These are phyloP conservation scores for Eolophus roseicapilla DNA, from an alignment of 2,113 vertebrate genomes.

Conservation along the genomic window DNA sequence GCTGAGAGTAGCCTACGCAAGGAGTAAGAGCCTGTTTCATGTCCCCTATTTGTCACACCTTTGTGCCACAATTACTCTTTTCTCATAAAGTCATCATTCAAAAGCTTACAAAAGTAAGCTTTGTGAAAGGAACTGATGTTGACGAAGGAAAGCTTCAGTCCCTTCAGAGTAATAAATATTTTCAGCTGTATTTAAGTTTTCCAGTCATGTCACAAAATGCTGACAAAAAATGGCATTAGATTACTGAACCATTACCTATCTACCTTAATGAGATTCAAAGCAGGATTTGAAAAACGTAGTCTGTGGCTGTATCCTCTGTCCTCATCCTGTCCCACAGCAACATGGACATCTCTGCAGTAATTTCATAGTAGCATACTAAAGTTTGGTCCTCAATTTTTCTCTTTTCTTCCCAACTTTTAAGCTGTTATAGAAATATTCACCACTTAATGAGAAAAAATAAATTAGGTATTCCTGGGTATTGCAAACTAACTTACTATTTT, in stretches of 20 bases:
- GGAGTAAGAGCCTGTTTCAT: not conserved
- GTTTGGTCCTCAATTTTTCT: not conserved
- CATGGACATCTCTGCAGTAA: not conserved
- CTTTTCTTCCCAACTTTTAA: not conserved
- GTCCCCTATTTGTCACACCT: not conserved
- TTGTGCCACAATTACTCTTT: not conserved
- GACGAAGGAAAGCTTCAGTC: not conserved
- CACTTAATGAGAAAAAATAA: not conserved
- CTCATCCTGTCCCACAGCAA: not conserved
- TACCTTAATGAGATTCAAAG: not conserved
- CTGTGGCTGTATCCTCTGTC: not conserved
- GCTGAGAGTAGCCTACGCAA: not conserved
- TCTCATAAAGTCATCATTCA: not conserved
- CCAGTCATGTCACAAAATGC: not conserved
- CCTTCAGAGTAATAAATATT: not conserved
- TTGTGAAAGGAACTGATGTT: not conserved
- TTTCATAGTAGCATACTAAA: not conserved
- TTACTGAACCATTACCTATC: not conserved
- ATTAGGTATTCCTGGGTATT: not conserved
- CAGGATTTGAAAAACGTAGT: not conserved
- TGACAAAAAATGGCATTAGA: not conserved
- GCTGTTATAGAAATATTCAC: not conserved
- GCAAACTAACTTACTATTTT: not conserved
- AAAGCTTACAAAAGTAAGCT: not conserved
- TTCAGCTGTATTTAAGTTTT: not conserved